These are phyloP conservation scores for Gastrophryne carolinensis DNA, from an alignment of 2,797 vertebrate species.

Conservation along the genomic window DNA sequence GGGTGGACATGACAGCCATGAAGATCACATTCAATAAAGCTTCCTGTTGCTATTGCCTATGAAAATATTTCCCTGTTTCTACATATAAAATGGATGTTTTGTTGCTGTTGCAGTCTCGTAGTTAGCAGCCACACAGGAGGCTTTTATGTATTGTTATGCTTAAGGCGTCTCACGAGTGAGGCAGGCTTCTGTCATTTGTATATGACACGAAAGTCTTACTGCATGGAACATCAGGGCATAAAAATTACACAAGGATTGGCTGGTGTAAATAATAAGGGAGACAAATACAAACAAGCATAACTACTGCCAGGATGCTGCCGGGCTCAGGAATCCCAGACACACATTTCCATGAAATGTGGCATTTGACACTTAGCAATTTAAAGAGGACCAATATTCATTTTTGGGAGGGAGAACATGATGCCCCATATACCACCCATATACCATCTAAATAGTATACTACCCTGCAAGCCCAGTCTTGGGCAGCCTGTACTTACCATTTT, in stretches of 20 bases:
- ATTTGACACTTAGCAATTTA: no score
- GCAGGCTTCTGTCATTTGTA: neutral
- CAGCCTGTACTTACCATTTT: no score
- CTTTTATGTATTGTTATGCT: constrained; percentile 1
- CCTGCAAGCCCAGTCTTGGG: no score
- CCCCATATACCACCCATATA: no score
- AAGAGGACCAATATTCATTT: no score
- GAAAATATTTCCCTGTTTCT: neutral
- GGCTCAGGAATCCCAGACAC: no score
- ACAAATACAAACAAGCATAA: no score
- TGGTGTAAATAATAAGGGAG: neutral
- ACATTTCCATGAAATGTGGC: no score
- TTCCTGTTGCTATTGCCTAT: neutral
- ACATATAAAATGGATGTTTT: neutral
- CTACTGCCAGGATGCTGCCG: no score
- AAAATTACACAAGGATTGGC: neutral
- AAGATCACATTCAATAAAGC: neutral
- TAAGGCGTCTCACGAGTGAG: neutral
- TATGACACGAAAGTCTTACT: neutral
- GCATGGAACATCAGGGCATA: neutral
- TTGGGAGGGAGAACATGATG: no score
- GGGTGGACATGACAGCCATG: neutral
- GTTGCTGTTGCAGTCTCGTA: neutral
- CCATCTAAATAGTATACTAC: no score
- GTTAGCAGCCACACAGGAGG: neutral